These are phyloP conservation scores for Chaetodon auriga DNA, from an alignment of 2,113 vertebrate species.

Conservation along the genomic window DNA sequence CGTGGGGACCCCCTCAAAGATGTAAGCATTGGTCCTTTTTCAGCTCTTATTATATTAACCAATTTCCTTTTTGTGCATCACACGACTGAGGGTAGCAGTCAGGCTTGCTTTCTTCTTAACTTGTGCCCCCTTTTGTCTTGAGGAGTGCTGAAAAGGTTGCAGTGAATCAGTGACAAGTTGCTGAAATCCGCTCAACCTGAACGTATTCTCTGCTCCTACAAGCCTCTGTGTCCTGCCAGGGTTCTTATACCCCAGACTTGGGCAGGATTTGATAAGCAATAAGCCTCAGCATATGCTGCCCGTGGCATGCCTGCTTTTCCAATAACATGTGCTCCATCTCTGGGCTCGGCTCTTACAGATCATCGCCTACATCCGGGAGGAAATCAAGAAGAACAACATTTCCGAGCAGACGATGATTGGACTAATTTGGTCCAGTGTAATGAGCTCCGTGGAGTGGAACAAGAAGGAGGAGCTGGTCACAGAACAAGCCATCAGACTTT, in stretches of 20 bases:
- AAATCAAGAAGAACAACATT: conserved; percentile 98
- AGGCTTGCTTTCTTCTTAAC: conserved; percentile 33
- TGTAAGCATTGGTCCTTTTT: conserved; percentile 76
- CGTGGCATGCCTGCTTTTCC: conserved; percentile 4
- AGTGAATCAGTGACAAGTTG: conserved; percentile 42
- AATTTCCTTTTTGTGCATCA: background rate
- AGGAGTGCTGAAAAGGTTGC: conserved; percentile 34
- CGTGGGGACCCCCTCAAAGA: conserved; percentile 94
- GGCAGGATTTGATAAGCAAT: conserved; percentile 35
- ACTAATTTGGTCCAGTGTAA: conserved; percentile 95
- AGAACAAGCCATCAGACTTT: conserved; percentile 99
- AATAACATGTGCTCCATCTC: conserved; percentile 18
- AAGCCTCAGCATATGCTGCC: background rate
- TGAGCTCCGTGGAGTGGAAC: conserved; percentile 98
- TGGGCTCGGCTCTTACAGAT: conserved; percentile 83
- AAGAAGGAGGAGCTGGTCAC: conserved; percentile 99
- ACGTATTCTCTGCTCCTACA: conserved; percentile 37
- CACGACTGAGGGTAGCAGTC: background rate
- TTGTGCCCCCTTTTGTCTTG: conserved; percentile 36
- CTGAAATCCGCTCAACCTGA: conserved; percentile 46
- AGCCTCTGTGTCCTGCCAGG: conserved; percentile 14
- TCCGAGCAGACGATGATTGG: conserved; percentile 95
- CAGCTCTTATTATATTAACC: background rate
- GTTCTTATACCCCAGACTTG: conserved; percentile 5
- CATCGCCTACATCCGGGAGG: conserved; percentile 92